Conservation (phyloP, 2,888 invertebrate genomes). For the Lithosia quadra region DNA sequence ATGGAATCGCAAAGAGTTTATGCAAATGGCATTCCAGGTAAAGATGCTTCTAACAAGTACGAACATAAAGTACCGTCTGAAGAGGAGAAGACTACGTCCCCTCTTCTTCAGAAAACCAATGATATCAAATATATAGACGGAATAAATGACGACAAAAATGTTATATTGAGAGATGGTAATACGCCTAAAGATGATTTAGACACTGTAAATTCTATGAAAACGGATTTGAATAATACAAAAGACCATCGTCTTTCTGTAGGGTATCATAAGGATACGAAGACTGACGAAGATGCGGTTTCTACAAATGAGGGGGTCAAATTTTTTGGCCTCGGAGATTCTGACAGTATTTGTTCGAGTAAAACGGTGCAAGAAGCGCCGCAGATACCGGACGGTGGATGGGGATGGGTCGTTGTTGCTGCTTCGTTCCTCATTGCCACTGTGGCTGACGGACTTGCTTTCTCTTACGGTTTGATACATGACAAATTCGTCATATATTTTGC, state of each 20-base stretch:
- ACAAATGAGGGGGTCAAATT: constrained; percentile 84
- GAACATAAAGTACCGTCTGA: constrained; percentile 80
- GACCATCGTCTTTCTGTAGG: constrained; percentile 68
- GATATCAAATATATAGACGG: constrained; percentile 76
- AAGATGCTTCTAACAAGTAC: constrained; percentile 75
- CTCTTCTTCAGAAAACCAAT: constrained; percentile 70
- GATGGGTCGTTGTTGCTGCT: constrained; percentile 96
- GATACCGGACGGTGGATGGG: constrained; percentile 95
- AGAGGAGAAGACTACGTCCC: constrained; percentile 83
- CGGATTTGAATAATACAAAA: constrained; percentile 62
- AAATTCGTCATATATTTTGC: constrained; percentile 92
- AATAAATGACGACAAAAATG: constrained; percentile 65
- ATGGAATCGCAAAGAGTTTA: constrained; percentile 81
- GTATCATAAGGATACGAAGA: constrained; percentile 66
- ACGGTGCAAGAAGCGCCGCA: constrained; percentile 82
- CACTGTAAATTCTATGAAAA: constrained; percentile 75
- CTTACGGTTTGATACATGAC: constrained; percentile 95
- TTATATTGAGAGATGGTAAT: constrained; percentile 56
- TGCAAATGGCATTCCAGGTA: constrained; percentile 82
- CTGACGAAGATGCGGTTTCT: constrained; percentile 78
- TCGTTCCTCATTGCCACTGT: constrained; percentile 95
- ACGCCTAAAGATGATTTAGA: constrained; percentile 74
- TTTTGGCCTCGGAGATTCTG: constrained; percentile 82
- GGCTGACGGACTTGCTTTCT: constrained; percentile 97
- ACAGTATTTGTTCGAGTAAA: constrained; percentile 81